A percentile compares a stretch with the other conserved stretches of the same genome.
Conservation (phyloP, 2,797 vertebrate species). For the Ctenochaetus hawaiiensis region DNA sequence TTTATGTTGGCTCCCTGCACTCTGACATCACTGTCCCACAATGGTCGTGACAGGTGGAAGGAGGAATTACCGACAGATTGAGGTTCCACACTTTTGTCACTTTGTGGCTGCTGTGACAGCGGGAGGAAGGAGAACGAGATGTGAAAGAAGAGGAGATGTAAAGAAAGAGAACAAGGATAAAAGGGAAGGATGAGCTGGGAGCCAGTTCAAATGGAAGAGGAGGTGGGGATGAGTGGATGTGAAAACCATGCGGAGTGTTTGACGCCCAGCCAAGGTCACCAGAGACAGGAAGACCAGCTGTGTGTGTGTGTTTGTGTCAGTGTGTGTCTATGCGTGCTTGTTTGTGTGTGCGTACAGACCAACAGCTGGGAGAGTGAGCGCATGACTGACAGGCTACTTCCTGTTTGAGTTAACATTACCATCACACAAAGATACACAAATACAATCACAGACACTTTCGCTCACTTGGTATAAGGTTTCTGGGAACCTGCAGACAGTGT, state of each 20-base stretch:
- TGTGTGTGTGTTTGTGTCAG: conserved; percentile 60
- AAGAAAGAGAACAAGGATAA: conserved; percentile 18
- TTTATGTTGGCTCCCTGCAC: conserved; percentile 49
- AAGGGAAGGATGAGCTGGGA: conserved; percentile 53
- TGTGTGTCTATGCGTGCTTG: conserved; percentile 59
- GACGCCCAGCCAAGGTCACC: conserved; percentile 78
- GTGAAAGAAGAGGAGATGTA: conserved; percentile 10
- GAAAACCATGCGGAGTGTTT: conserved; percentile 74
- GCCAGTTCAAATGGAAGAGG: conserved; percentile 55
- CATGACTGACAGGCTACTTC: conserved; percentile 82
- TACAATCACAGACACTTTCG: conserved; percentile 33
- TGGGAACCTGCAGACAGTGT: conserved; percentile 69
- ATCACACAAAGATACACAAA: conserved; percentile 51
- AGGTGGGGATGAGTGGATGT: conserved; percentile 77
- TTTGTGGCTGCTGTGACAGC: conserved; percentile 15
- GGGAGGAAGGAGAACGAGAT: conserved; percentile 26
- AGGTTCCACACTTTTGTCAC: conserved; percentile 36
- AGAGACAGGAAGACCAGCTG: conserved; percentile 83
- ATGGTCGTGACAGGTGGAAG: conserved; percentile 60
- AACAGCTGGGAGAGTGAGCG: conserved; percentile 78
- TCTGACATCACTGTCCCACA: conserved; percentile 53
- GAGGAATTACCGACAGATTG: conserved; percentile 35
- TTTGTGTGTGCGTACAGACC: conserved; percentile 67
- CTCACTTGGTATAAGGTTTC: conserved; percentile 58
- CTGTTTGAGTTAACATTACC: conserved; percentile 83